Conservation (phyloP, 2,113 vertebrate species). For the Octodon degus region DNA sequence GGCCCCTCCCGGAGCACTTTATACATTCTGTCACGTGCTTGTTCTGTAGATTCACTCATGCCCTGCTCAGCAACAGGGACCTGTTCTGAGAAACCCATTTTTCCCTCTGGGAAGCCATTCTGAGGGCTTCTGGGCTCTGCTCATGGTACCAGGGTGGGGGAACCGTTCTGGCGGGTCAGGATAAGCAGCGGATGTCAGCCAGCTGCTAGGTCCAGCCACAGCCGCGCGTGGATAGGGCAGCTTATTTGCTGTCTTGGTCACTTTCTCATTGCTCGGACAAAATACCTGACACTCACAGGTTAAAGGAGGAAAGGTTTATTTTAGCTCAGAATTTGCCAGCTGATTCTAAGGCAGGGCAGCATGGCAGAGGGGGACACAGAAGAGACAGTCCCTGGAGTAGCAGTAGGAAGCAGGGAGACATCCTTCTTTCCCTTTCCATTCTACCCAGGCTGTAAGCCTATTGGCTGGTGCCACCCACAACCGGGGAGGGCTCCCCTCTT, state of each 20-base stretch:
- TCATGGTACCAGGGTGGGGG: background rate
- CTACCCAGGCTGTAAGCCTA: background rate
- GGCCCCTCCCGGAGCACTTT: background rate
- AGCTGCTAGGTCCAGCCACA: background rate
- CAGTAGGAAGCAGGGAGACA: background rate
- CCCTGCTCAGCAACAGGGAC: background rate
- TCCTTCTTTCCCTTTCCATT: background rate
- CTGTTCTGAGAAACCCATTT: background rate
- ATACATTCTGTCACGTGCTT: background rate
- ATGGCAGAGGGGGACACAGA: background rate
- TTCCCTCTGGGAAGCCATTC: background rate
- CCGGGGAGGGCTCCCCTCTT: background rate
- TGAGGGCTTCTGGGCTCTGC: background rate
- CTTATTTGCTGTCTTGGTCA: background rate
- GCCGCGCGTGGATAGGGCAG: background rate
- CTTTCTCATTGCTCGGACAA: background rate
- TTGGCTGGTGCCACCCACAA: background rate
- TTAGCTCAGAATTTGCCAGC: background rate
- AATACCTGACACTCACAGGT: background rate
- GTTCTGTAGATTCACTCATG: background rate
- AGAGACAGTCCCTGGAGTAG: background rate
- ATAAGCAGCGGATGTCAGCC: fast-evolving
- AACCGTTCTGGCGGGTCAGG: fast-evolving
- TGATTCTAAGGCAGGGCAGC: background rate
- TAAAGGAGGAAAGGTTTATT: background rate